Percentiles rank a stretch among this genome's conserved stretches.
Evolutionary conservation across 2,888 invertebrate species (phyloP).

Genomic region (Macropis europaea): DNA sequence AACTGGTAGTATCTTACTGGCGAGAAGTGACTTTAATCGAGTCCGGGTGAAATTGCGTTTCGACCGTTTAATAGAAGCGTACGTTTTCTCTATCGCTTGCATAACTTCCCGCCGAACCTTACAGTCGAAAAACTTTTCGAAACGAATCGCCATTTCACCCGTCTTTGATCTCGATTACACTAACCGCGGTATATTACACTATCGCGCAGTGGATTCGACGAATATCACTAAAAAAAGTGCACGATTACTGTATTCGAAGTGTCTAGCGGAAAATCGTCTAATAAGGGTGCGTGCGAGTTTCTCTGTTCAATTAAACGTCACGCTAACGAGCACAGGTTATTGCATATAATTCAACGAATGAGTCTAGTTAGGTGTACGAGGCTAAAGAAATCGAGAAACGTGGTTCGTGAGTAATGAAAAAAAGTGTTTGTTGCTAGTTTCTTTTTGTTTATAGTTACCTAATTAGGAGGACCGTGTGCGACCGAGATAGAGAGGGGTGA

Average conservation of each 20-base stretch:
- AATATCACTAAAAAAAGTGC: no score
- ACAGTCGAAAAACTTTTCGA: no score
- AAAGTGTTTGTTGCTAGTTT: neutral
- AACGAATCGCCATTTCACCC: neutral
- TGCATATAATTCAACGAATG: no score
- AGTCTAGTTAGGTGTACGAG: no score
- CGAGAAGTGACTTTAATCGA: slow-evolving; percentile 4
- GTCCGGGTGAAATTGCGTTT: neutral
- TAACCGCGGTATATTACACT: neutral
- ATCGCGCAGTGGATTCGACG: no score
- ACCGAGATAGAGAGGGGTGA: neutral
- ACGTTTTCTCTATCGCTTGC: no score
- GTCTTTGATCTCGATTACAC: neutral
- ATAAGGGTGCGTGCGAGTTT: slow-evolving; percentile 1
- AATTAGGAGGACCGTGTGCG: neutral
- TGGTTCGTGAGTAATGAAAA: neutral
- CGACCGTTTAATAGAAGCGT: no score
- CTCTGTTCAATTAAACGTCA: neutral
- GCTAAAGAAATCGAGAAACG: neutral
- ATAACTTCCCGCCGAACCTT: no score
- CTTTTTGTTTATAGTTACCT: slow-evolving; percentile 15
- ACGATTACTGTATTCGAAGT: neutral
- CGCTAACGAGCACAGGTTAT: neutral
- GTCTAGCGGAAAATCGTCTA: slow-evolving; percentile 1
- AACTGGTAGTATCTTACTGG: neutral